These are phyloP conservation scores for Astropecten irregularis DNA, from an alignment of 53 echinoderm and acorn worm species.

Conservation along the genomic window DNA sequence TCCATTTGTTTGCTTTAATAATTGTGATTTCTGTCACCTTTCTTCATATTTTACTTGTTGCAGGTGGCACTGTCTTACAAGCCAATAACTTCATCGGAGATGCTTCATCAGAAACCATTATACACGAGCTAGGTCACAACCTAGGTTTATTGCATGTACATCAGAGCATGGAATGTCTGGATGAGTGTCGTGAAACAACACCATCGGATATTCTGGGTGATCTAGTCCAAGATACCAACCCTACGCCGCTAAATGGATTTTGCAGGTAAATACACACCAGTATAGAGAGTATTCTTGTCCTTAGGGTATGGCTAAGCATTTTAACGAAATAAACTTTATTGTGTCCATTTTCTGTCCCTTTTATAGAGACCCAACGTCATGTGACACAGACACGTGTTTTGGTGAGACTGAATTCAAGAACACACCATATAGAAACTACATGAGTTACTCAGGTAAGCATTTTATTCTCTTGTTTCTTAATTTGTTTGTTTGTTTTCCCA, in stretches of 20 bases:
- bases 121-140: conserved; percentile 91
- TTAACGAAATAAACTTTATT: too few species aligned
- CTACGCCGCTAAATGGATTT: conserved; percentile 78
- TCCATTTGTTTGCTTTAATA: too few species aligned
- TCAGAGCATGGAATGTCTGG: conserved; percentile 74
- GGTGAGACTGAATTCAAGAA: conserved; percentile 56
- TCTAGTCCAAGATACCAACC: conserved; percentile 86
- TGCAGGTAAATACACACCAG: conserved; percentile 58
- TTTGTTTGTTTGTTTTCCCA: too few species aligned
- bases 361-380: conserved; percentile 75
- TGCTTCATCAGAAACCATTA: conserved; percentile 65
- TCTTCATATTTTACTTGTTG: too few species aligned
- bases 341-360: not conserved
- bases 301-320: too few species aligned
- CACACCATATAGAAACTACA: conserved; percentile 88
- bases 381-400: conserved; percentile 55
- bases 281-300: too few species aligned
- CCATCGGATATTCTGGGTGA: conserved; percentile 80
- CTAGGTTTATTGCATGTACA: conserved; percentile 93
- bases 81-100: conserved; percentile 23
- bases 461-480: not conserved
- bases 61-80: conserved; percentile 84
- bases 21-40: too few species aligned
- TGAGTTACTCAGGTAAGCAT: conserved; percentile 86
- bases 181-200: conserved; percentile 68